Evolutionary conservation across 2,113 vertebrate genomes (phyloP).

Genomic region (Macquaria ambigua): DNA sequence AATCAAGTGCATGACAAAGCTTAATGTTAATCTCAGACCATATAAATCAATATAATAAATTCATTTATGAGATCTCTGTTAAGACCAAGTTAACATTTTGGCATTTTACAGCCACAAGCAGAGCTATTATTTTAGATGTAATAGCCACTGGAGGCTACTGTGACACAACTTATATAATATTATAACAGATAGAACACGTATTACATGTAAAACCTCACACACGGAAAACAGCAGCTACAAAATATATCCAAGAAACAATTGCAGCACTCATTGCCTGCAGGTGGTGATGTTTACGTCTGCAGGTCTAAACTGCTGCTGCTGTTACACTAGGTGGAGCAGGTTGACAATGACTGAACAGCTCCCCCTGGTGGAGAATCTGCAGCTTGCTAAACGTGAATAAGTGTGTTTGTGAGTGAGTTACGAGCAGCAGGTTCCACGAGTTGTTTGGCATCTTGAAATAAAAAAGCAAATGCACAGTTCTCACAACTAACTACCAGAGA

Average conservation of each 20-base stretch:
- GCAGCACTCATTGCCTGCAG: not conserved
- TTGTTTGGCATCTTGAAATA: not conserved
- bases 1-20: too few species aligned
- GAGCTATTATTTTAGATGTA: not conserved
- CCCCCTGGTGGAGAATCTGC: not conserved
- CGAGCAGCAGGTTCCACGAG: not conserved
- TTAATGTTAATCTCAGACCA: too few species aligned
- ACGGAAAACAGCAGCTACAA: not conserved
- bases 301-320: too few species aligned
- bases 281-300: not conserved
- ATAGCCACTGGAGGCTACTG: not conserved
- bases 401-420: not conserved
- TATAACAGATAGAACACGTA: not conserved
- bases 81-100: too few species aligned
- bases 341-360: not conserved
- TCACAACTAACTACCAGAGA: conserved; percentile 2
- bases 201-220: not conserved
- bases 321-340: not conserved
- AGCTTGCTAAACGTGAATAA: not conserved
- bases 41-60: too few species aligned
- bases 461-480: not conserved
- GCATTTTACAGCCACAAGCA: not conserved
- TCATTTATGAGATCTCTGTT: too few species aligned
- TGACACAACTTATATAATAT: not conserved
- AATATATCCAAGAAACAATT: not conserved